phyloP scores from a whole-genome alignment of 2,797 vertebrate species.

The Chiroxiphia lanceolata region DNA sequence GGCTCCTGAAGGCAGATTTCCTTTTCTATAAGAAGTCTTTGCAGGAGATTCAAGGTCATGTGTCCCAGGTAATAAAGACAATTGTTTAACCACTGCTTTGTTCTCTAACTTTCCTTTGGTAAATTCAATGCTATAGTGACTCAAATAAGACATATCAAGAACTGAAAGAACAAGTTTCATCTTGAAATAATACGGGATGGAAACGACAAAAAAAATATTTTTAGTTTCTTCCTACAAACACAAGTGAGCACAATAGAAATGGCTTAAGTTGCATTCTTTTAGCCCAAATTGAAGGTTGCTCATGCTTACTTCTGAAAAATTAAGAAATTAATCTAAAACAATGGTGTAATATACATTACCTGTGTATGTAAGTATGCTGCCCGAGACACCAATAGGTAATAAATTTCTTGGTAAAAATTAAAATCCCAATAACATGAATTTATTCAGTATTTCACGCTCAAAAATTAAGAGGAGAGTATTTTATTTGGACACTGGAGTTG shows the following conservation, averaged over 20 bases:
- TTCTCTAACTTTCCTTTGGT: conserved; percentile 6
- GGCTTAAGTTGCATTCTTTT: neutral
- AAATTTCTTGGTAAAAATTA: neutral
- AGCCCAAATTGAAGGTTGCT: neutral
- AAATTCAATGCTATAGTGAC: neutral
- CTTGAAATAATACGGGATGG: neutral
- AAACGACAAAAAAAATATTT: neutral
- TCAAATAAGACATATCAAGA: neutral
- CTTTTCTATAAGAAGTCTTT: conserved; percentile 11
- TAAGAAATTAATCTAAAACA: neutral
- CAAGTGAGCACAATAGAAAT: neutral
- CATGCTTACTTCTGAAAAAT: neutral
- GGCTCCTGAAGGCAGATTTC: conserved; percentile 36
- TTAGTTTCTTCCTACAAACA: neutral
- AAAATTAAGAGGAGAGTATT: neutral
- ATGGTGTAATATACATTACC: neutral
- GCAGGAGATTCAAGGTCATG: conserved; percentile 44
- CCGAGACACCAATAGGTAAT: neutral
- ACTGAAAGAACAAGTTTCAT: neutral
- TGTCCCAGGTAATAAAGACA: conserved; percentile 38
- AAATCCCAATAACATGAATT: neutral
- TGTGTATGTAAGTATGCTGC: neutral
- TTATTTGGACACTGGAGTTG: neutral
- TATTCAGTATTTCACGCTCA: neutral
- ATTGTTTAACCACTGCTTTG: conserved; percentile 13